A percentile compares a stretch with the other conserved stretches of the same genome.
Conservation (phyloP, 92 coral and sea anemone species). For the Bergia sp. region DNA sequence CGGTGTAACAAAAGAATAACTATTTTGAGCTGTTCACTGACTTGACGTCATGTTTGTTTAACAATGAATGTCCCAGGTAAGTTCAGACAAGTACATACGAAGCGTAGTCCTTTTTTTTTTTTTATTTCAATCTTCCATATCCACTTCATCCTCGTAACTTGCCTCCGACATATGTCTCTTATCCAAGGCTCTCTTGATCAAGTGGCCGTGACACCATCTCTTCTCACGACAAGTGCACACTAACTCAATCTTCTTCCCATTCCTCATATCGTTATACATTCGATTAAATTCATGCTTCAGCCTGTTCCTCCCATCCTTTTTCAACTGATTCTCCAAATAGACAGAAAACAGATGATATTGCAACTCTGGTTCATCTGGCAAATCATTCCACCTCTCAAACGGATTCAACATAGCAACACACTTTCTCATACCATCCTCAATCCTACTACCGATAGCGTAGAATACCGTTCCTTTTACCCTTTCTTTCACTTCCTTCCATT, state of each 20-base stretch:
- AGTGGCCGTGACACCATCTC: neutral
- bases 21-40: constrained; percentile 4
- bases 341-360: constrained; percentile 2
- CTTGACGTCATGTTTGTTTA: neutral
- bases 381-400: constrained; percentile 1
- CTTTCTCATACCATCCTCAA: neutral
- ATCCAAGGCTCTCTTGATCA: constrained; percentile 4
- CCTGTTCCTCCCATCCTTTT: constrained; percentile 1
- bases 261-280: neutral
- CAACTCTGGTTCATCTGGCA: constrained; percentile 10
- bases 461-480: constrained; percentile 14
- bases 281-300: neutral
- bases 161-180: neutral
- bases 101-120: constrained; percentile 9
- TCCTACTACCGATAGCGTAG: constrained; percentile 4
- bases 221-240: neutral
- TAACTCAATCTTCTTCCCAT: neutral
- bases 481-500: constrained; percentile 5
- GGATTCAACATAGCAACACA: constrained; percentile 8
- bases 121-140: constrained; percentile 8
- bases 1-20: neutral
- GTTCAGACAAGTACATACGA: constrained; percentile 11
- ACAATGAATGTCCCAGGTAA: no score
- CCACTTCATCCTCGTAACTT: constrained; percentile 14
- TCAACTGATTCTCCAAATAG: constrained; percentile 13